phyloP scores from a whole-genome alignment of 2,113 vertebrate genomes.

The Genyomyrus donnyi region DNA sequence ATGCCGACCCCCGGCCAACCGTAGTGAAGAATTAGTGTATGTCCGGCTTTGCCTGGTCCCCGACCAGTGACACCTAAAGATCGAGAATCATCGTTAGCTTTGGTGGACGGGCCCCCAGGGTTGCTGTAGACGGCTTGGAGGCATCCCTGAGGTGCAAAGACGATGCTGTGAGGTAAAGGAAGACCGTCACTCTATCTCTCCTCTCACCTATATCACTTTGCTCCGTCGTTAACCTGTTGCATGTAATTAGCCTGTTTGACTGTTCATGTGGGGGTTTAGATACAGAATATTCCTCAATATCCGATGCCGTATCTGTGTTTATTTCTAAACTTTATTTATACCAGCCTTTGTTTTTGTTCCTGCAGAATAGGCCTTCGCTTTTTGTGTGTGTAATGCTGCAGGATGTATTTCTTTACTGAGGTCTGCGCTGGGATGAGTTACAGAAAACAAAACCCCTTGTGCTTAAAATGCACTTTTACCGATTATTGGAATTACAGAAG shows the following conservation, averaged over 20 bases:
- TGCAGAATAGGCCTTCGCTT: not conserved
- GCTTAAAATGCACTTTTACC: not conserved
- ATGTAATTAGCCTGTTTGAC: not conserved
- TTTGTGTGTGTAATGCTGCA: not conserved
- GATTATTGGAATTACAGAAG: not conserved
- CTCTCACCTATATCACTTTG: not conserved
- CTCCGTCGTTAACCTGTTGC: not conserved
- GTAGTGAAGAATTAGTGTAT: conserved; percentile 22
- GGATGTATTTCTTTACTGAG: not conserved
- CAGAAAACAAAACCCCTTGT: not conserved
- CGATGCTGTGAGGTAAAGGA: not conserved
- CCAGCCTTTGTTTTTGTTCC: not conserved
- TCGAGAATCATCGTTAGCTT: not conserved
- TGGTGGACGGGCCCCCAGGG: not conserved
- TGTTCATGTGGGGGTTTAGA: too few species aligned
- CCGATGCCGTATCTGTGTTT: not conserved
- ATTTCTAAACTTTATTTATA: not conserved
- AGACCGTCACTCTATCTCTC: not conserved
- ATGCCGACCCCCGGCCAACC: conserved; percentile 35
- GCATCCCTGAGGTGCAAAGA: conserved; percentile 42
- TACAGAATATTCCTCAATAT: not conserved
- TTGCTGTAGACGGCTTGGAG: not conserved
- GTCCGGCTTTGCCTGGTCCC: conserved; percentile 13
- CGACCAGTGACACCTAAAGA: conserved; percentile 25
- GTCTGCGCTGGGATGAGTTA: not conserved